phyloP scores from a whole-genome alignment of 2,113 vertebrate species.

The Chionodraco myersi region DNA sequence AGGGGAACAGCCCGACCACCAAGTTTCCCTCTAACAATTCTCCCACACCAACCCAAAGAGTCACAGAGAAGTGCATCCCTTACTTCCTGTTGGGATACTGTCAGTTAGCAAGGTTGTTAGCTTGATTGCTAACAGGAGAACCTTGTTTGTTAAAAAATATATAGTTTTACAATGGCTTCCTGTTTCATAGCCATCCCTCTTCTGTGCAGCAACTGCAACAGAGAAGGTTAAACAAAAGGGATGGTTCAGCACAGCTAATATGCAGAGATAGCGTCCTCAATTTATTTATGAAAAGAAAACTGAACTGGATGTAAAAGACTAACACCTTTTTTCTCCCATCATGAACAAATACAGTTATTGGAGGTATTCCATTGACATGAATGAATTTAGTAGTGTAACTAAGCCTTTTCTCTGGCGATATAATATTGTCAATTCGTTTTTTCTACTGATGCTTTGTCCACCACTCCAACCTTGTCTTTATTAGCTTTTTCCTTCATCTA shows the following conservation, averaged over 20 bases:
- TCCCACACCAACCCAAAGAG: neutral
- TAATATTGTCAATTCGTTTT: neutral
- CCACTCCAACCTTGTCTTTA: neutral
- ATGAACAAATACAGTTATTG: neutral
- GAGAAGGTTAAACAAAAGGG: neutral
- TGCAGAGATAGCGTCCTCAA: neutral
- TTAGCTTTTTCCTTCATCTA: neutral
- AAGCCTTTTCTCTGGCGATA: neutral
- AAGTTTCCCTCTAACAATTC: neutral
- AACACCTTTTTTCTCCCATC: neutral
- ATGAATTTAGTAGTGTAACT: neutral
- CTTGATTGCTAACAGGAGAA: neutral
- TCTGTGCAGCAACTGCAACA: neutral
- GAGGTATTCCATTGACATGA: neutral
- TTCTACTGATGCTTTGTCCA: neutral
- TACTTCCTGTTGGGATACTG: neutral
- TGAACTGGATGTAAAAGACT: neutral
- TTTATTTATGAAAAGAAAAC: too few species aligned
- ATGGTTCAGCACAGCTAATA: neutral
- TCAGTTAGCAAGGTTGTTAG: neutral
- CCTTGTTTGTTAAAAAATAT: neutral
- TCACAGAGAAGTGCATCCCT: neutral
- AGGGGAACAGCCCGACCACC: neutral
- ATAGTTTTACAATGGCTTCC: neutral
- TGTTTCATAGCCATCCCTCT: neutral